These are phyloP conservation scores for Condylura cristata DNA, from an alignment of 2,113 vertebrate species.

Conservation along the genomic window DNA sequence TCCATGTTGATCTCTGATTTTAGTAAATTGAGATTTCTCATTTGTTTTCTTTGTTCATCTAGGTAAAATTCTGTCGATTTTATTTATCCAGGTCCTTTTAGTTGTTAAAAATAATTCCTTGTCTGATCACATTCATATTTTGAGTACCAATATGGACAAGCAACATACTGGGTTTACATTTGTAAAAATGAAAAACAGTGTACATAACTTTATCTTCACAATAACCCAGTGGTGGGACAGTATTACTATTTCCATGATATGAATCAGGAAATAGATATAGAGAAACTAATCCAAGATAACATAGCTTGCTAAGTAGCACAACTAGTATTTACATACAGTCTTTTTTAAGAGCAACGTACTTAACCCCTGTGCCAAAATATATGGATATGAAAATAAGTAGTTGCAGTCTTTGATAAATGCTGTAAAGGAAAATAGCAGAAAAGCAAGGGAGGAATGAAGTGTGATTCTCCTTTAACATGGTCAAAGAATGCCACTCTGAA, in stretches of 20 bases:
- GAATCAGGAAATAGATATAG: neutral
- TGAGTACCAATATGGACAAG: neutral
- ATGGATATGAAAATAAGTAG: neutral
- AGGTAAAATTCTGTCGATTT: neutral
- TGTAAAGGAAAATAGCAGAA: neutral
- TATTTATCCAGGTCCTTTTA: neutral
- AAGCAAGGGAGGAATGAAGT: neutral
- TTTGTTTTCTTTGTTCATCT: neutral
- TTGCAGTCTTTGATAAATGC: neutral
- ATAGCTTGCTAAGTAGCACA: neutral
- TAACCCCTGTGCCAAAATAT: neutral
- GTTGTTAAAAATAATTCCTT: neutral
- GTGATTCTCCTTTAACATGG: neutral
- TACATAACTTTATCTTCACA: neutral
- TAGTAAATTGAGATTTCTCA: neutral
- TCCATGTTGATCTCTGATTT: neutral
- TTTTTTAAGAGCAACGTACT: neutral
- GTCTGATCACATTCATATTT: neutral
- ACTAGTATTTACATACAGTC: neutral
- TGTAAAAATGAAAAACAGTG: neutral
- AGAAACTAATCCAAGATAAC: neutral
- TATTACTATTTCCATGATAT: neutral
- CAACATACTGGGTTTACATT: neutral
- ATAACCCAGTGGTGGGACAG: neutral
- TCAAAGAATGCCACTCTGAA: neutral